Conservation (phyloP, 2,113 vertebrate genomes). For the Acrocephalus arundinaceus region DNA sequence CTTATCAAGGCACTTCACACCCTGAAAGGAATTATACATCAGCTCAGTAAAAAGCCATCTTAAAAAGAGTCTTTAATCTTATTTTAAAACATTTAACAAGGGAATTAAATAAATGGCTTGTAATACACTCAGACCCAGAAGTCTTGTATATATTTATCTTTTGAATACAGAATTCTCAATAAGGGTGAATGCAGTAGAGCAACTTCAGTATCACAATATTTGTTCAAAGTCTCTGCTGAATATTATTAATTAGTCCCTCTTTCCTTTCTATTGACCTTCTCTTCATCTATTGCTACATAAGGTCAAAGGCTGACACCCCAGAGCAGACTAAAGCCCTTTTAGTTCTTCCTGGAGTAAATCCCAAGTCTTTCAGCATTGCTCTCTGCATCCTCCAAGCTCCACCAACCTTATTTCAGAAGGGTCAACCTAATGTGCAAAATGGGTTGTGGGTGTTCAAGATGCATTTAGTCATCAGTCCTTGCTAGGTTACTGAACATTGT, state of each 20-base stretch:
- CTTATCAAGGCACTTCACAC: not conserved
- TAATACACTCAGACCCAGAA: not conserved
- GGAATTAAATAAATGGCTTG: constrained; percentile 13
- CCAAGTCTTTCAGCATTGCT: not conserved
- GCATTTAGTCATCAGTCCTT: not conserved
- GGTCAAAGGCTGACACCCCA: not conserved
- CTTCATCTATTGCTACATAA: not conserved
- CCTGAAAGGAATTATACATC: constrained; percentile 20
- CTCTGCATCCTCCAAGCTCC: not conserved
- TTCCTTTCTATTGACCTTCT: not conserved
- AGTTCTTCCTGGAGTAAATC: not conserved
- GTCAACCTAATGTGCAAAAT: not conserved
- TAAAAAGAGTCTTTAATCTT: constrained; percentile 45
- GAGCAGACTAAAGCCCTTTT: not conserved
- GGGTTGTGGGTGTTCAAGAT: not conserved
- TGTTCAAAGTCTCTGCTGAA: constrained; percentile 6
- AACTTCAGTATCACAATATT: not conserved
- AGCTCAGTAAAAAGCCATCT: constrained; percentile 5
- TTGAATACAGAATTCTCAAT: not conserved
- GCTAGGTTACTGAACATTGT: accelerated
- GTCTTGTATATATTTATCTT: constrained; percentile 21
- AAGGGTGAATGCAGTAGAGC: not conserved
- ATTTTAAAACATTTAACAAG: constrained; percentile 40
- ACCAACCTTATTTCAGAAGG: not conserved
- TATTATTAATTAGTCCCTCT: not conserved